Base-by-base conservation (phyloP, 2,797 vertebrate genomes). In the Neosilurus mollespiculum region DNA sequence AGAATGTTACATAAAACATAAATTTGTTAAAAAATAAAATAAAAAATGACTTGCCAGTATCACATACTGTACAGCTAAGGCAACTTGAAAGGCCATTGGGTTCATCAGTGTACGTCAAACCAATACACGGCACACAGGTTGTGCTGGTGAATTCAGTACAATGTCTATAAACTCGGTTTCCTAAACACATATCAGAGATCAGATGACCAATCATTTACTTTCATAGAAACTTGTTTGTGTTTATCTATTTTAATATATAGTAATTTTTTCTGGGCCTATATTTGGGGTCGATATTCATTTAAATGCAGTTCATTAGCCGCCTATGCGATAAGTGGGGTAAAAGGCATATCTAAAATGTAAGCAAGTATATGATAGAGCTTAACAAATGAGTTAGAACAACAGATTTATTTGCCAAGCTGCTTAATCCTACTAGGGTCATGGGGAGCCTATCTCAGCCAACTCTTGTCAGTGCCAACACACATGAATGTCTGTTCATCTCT, bases 81-180 rank as follows among this genome's bases (percentile, higher is more conserved):
- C 92, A 92, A 0, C n/a, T 0, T 26, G 2, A 64, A 0, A 16
- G 59, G 1, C 86, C 84, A 10, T 69, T 92, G 0, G 81, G 66
- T 0, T 66, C 10, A 51, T 89, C 84, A 12, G 69, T 87, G 59
- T 66, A 91, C 8, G 92, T 88, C 34, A 71, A 84, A 0, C 0
- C 43, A 67, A 9, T 0, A 10, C 91, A 92, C 0, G 64, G 43
- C 10, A 67, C 0, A 84, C 92, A 93, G 0, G 87, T 88, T 0
- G 90, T 92, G 2, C 54, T 84, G 0, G 56, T 82, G 12, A 12
- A 61, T 37, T 76, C 14, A 9, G 87, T 87, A 16, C 92, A 92
- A 11, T 91, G 69, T 7, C 18, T 83, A 77, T 81, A 59, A 6
- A 93, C 92, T 0, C 9, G 20, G 12, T 1, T 80, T 65, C 91